Conservation (phyloP, 2,888 invertebrate species). For the Agonopterix alstromeriana region DNA sequence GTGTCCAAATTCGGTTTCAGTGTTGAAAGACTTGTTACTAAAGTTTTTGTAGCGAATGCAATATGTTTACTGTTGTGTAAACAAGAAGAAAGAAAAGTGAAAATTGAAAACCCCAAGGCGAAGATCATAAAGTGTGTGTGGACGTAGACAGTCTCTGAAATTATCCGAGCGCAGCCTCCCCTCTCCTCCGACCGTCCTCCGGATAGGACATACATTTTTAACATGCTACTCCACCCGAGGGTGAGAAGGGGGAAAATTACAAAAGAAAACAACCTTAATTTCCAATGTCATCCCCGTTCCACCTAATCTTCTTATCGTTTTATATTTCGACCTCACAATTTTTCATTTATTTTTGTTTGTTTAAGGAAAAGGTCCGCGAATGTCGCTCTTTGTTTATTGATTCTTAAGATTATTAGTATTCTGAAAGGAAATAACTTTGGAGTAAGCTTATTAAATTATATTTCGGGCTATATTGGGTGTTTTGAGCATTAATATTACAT, state of each 20-base stretch:
- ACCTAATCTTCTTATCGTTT: slow-evolving; percentile 76
- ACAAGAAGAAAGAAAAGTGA: too few relatives aligned
- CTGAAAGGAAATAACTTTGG: slow-evolving; percentile 9
- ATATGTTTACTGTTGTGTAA: too few relatives aligned
- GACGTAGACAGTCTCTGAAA: slow-evolving; percentile 17
- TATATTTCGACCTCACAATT: slow-evolving; percentile 74
- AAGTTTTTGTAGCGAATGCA: too few relatives aligned
- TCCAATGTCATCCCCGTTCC: slow-evolving; percentile 77
- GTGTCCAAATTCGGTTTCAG: neutral
- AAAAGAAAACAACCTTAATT: slow-evolving; percentile 77
- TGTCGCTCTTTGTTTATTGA: slow-evolving; percentile 39
- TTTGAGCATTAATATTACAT: neutral
- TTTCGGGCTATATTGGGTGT: neutral
- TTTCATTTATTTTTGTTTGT: slow-evolving; percentile 74
- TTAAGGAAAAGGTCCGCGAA: slow-evolving; percentile 57
- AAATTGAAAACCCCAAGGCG: slow-evolving; percentile 5
- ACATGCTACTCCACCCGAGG: slow-evolving; percentile 46
- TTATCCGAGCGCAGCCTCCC: slow-evolving; percentile 47
- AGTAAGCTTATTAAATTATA: slow-evolving; percentile 8
- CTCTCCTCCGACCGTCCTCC: slow-evolving; percentile 24
- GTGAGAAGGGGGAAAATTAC: slow-evolving; percentile 71
- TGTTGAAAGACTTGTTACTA: too few relatives aligned
- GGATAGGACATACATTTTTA: slow-evolving; percentile 69
- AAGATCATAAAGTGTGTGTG: slow-evolving; percentile 32
- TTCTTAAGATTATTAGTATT: slow-evolving; percentile 32